Percentiles rank a stretch among this genome's conserved stretches.
These are phyloP conservation scores for Tetragonula carbonaria DNA, from an alignment of 2,888 invertebrate species.

Conservation along the genomic window DNA sequence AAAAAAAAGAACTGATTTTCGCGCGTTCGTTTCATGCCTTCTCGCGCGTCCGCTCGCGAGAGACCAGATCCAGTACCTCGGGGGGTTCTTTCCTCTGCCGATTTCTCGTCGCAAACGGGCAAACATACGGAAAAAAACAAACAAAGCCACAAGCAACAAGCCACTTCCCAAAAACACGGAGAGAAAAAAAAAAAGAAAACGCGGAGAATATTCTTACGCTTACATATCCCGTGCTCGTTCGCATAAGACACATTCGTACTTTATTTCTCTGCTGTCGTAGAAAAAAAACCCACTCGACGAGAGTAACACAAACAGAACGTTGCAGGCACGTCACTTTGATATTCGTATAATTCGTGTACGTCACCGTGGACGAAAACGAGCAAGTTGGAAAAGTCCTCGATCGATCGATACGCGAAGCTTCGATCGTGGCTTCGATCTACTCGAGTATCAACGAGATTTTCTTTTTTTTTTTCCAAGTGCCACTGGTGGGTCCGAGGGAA, in stretches of 20 bases:
- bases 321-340: constrained; percentile 74
- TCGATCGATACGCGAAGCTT: neutral
- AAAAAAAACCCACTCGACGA: constrained; percentile 31
- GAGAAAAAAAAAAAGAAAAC: neutral
- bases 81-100: neutral
- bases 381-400: neutral
- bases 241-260: neutral
- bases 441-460: neutral
- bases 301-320: constrained; percentile 40
- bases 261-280: neutral
- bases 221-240: neutral
- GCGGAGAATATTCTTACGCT: neutral
- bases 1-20: neutral
- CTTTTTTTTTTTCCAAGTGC: neutral
- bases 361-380: neutral
- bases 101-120: neutral
- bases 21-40: neutral
- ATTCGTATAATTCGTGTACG: constrained; percentile 44
- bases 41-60: constrained; percentile 1
- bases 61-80: constrained; percentile 3
- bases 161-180: neutral
- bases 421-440: neutral
- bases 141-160: neutral
- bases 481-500: neutral
- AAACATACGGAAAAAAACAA: no score